Evolutionary conservation across 2,888 invertebrate species (phyloP), one percentile per base, ranked within the genome.

Genomic region (Odontomyia ornata): DNA sequence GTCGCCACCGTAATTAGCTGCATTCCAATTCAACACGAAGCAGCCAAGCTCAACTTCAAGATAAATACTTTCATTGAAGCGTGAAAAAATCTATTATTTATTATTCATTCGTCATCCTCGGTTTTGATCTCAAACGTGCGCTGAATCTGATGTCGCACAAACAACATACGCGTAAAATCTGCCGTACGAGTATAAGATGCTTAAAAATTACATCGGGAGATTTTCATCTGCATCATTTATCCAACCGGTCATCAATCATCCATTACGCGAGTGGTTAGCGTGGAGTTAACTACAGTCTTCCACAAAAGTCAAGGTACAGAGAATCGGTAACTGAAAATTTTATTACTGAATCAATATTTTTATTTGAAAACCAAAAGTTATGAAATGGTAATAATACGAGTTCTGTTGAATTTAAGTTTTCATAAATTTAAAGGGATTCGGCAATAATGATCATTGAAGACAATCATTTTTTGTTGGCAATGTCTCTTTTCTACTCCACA

Each of bases 81-180:
- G 36, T 36, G 36, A 65, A 36, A 65, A 65, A 65, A 65, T 65
- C 65, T 36, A 36, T 36, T 65, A 18, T 65, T 30, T 28, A 25
- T 30, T 64, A 30, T 65, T 65, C 36, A 62, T 7, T 62, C 13
- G 15, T 27, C 62, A 60, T 60, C 21, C 21, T 27, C 15, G 25
- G 62, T 25, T n/a, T 62, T 27, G 15, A 23, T 57, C 23, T 62
- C 62, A 62, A 25, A 62, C 62, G 62, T 62, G 62, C 62, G 23
- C 25, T 15, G 62, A 62, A 62, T 62, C 27, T 62, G 27, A 15
- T 62, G 62, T 62, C 25, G n/a, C n/a, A 62, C 25, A 62, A 62
- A 27, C 62, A 13, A 18, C 15, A 2, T 15, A 43, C 13, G 13
- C 43, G 13, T n/a, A 9, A 7, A 52, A n/a, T 52, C 52, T 52